These are phyloP conservation scores for Notiomystis cincta DNA, from an alignment of 2,113 vertebrate species.

Conservation along the genomic window DNA sequence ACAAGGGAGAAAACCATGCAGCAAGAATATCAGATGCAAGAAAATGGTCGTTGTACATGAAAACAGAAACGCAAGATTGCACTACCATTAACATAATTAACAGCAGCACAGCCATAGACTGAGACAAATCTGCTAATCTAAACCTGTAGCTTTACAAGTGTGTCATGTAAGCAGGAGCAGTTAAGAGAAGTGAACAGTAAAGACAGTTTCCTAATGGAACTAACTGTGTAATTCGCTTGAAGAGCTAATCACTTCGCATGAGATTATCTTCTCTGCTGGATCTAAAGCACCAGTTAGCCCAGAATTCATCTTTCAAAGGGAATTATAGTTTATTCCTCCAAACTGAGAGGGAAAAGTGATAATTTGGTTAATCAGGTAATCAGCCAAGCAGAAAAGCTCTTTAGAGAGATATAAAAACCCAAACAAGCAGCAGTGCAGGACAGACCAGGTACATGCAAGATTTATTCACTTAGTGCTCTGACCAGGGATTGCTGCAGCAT, in stretches of 20 bases:
- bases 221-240: not conserved
- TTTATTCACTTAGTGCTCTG: not conserved
- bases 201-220: not conserved
- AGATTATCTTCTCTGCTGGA: not conserved
- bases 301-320: not conserved
- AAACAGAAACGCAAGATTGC: not conserved
- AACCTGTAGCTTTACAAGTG: not conserved
- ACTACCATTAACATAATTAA: not conserved
- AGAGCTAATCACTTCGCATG: not conserved
- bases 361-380: not conserved
- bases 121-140: not conserved
- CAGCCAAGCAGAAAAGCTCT: not conserved
- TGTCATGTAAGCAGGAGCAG: not conserved
- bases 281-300: not conserved
- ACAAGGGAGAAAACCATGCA: not conserved
- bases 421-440: fast-evolving
- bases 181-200: not conserved
- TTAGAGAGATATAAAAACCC: not conserved
- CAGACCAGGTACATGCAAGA: not conserved
- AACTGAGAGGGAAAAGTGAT: not conserved
- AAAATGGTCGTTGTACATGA: not conserved
- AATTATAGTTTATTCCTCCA: not conserved
- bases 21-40: not conserved
- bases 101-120: not conserved
- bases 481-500: not conserved